Base-by-base conservation (phyloP, 2,797 vertebrate genomes). In the Parambassis ranga region DNA sequence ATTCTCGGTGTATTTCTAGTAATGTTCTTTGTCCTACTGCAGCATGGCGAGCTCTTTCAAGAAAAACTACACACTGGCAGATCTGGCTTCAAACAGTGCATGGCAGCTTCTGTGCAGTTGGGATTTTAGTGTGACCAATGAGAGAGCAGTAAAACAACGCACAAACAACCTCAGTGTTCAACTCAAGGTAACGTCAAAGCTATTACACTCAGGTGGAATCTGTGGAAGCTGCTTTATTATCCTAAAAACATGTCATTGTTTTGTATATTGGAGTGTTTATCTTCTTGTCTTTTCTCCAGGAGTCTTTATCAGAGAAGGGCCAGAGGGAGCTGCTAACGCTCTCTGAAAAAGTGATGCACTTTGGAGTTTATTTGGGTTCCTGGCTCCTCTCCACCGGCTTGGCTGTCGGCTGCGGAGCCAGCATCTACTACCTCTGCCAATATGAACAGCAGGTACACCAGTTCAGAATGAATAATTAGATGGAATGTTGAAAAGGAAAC, bases 91-190 rank as follows among this genome's bases (percentile, higher is more conserved):
- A 22, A 89, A 89, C 73, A 92, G 91, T 0, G 91, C 94, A 0
- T 93, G 94, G 88, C 95, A 92, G 43, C 92, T 98, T 37, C 75
- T 99, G 55, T 96, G 95, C 67, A 88, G 91, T 87, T 99, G 98
- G 98, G 96, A 99, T 68, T 99, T 98, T 66, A 96, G 83, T 2
- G 78, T 99, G 27, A 93, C 91, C 14, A 94, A 93, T 5, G 94
- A 94, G 52, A 94, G 82, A 70, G 94, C 95, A 0, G 94, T 98
- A 63, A 93, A 84, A 42, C 90, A 94, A 75, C 93, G 94, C 52
- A 95, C 94, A 82, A 96, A 91, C 86, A 98, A 96, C 53, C 90
- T 99, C 3, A 75, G 88, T 6, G 88, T 92, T 1, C 96, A 99
- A 62, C 94, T 99, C 43, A 95, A 94, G 95, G 98, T 99, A 32